Evolutionary conservation across 2,888 invertebrate species (phyloP), one percentile per base, ranked within the genome.

Genomic region (Nomada fucata): DNA sequence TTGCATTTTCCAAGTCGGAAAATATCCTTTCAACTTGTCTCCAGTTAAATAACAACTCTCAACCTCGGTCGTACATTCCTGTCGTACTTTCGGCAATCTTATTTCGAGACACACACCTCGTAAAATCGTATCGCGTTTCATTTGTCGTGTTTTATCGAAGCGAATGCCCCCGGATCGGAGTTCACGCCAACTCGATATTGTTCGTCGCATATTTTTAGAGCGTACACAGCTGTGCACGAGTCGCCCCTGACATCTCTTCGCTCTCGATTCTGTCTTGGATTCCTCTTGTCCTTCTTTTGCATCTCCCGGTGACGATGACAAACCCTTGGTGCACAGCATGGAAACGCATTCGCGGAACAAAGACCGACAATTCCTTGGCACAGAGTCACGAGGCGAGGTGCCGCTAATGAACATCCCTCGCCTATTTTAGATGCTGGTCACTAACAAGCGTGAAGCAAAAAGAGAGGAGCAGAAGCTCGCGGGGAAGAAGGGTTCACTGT

Each of bases 311-410:
- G 70, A 76, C 64, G 75, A 60, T 71, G 80, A 82, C 76, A 84
- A 87, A 88, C 86, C 78, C 61, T 61, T 67, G 59, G 76, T 3
- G 52, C 36, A 13, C 50, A n/a, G 42, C 47, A 52, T 7, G 44
- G 55, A 50, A 42, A 55, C n/a, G 52, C 72, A 52, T 50, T 60
- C 52, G 15, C 36, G 53, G 73, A 88, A 88, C 88, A 84, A 88
- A 86, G 83, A 86, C 63, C 71, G 85, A 87, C 63, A 65, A 80
- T 88, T 82, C 76, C 82, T 86, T 86, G 88, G 88, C 88, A 87
- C 78, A 11, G 55, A 79, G 84, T 86, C 82, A 70, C 80, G 47
- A 13, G 47, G 47, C 15, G 78, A 78, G 70, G 73, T 60, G 76
- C 71, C 59, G 71, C 82, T 87, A 87, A 87, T 84, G 87, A 87